A percentile compares a stretch with the other conserved stretches of the same genome.
phyloP scores from a whole-genome alignment of 2,113 vertebrate species.

The Pelmatolapia mariae region DNA sequence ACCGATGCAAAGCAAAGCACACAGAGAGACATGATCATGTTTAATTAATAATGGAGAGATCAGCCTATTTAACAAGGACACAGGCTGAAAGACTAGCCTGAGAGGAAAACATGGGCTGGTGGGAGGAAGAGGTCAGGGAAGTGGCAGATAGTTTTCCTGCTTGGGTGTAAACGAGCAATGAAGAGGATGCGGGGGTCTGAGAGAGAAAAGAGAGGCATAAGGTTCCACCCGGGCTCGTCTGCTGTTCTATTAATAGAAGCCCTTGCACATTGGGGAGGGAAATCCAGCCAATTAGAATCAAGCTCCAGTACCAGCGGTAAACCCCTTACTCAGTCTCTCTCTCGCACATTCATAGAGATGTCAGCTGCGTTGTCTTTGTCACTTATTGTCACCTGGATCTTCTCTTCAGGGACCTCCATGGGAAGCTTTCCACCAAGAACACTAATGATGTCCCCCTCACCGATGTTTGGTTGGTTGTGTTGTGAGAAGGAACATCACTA shows the following conservation, averaged over 20 bases:
- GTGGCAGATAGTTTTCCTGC: neutral
- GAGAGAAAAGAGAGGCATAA: conserved; percentile 10
- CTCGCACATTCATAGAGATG: neutral
- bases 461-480: neutral
- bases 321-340: neutral
- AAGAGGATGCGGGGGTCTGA: conserved; percentile 4
- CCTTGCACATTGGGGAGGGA: conserved; percentile 17
- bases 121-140: neutral
- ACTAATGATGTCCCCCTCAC: neutral
- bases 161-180: neutral
- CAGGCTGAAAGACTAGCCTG: conserved; percentile 6
- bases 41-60: conserved; percentile 44
- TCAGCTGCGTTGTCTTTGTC: neutral
- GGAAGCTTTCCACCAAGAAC: neutral
- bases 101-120: neutral
- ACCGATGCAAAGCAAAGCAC: neutral
- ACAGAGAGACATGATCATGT: conserved; percentile 20
- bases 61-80: conserved; percentile 27
- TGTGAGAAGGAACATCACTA: neutral
- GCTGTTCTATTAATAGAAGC: conserved; percentile 52
- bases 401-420: neutral
- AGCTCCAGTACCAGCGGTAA: conserved; percentile 1
- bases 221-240: conserved; percentile 15
- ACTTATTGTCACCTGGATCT: conserved; percentile 1
- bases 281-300: conserved; percentile 45